Evolutionary conservation across 2,797 vertebrate species (phyloP).

Genomic region (Phrynocephalus forsythii): DNA sequence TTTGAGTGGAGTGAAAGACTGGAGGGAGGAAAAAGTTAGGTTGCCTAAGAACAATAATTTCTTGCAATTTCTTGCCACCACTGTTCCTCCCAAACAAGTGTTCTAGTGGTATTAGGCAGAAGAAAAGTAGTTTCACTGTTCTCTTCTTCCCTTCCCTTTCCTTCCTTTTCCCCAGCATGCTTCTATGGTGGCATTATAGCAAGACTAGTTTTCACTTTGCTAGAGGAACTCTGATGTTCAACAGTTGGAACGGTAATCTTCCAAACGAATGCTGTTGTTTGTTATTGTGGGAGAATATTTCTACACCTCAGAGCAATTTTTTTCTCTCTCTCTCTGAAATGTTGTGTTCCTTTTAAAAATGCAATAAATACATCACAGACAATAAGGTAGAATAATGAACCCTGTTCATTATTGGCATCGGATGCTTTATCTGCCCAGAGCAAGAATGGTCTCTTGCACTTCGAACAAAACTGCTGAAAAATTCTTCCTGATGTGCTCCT

Average conservation of each 20-base stretch:
- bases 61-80: too few species aligned
- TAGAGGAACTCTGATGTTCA: background rate
- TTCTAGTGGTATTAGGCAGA: background rate
- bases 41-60: too few species aligned
- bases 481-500: background rate
- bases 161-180: background rate
- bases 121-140: background rate
- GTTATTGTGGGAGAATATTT: background rate
- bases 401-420: background rate
- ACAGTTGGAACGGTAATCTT: background rate
- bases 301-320: background rate
- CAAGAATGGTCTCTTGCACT: too few species aligned
- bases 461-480: too few species aligned
- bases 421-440: background rate
- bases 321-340: background rate
- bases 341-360: background rate
- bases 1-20: background rate
- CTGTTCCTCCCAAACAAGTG: background rate
- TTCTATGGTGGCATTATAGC: background rate
- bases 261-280: background rate
- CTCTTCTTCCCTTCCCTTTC: too few species aligned
- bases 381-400: background rate
- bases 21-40: too few species aligned
- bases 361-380: background rate
- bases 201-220: background rate